phyloP scores from a whole-genome alignment of 2,888 invertebrate genomes.

The Agriopis marginaria region DNA sequence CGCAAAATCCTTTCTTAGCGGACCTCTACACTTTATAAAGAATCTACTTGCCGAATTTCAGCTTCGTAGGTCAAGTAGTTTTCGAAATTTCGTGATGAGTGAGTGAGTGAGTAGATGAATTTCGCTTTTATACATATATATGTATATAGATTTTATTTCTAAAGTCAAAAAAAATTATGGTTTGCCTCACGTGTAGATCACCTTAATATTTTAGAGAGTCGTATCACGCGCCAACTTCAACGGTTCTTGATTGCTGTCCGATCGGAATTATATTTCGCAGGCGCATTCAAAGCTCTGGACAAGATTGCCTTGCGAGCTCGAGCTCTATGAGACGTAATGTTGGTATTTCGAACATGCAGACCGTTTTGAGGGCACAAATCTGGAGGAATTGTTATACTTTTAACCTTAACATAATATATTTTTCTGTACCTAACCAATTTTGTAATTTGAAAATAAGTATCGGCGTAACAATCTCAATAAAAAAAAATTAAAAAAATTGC shows the following conservation, averaged over 20 bases:
- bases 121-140: too few species aligned
- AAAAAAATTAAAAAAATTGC: too few species aligned
- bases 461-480: too few species aligned
- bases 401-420: too few species aligned
- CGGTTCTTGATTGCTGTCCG: constrained; percentile 85
- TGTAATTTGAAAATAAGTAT: neutral
- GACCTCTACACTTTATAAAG: too few species aligned
- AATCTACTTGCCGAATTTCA: too few species aligned
- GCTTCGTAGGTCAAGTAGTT: too few species aligned
- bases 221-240: constrained; percentile 85
- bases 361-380: constrained; percentile 23
- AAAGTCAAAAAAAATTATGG: neutral
- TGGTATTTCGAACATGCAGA: constrained; percentile 25
- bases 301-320: constrained; percentile 72
- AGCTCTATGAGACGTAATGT: constrained; percentile 29
- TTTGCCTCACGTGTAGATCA: constrained; percentile 6
- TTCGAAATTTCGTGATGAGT: too few species aligned
- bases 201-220: constrained; percentile 82
- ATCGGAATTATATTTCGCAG: constrained; percentile 85
- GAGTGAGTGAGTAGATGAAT: too few species aligned
- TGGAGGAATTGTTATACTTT: constrained; percentile 18
- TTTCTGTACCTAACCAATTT: neutral
- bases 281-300: constrained; percentile 82
- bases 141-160: neutral
- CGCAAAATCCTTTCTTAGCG: too few species aligned